These are phyloP conservation scores for Andrena minutula DNA, from an alignment of 2,888 invertebrate genomes.

Conservation along the genomic window DNA sequence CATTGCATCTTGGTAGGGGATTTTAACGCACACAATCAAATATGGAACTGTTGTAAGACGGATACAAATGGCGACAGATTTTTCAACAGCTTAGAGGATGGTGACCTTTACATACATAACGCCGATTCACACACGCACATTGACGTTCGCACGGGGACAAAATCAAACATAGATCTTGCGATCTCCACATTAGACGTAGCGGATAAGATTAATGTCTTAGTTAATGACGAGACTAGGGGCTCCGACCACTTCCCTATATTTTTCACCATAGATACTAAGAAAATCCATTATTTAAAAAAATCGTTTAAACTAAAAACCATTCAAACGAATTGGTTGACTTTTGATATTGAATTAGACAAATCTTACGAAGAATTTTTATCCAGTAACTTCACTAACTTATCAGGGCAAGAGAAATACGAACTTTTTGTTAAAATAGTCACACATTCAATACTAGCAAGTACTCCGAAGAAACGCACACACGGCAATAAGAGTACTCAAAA, in stretches of 20 bases:
- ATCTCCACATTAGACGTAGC: background rate
- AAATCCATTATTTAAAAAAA: background rate
- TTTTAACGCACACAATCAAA: slow-evolving; percentile 8
- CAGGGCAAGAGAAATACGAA: background rate
- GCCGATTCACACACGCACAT: background rate
- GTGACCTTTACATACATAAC: background rate
- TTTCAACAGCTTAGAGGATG: background rate
- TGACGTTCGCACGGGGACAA: background rate
- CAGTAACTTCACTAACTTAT: background rate
- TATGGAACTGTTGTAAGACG: background rate
- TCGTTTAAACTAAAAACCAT: background rate
- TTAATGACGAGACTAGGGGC: background rate
- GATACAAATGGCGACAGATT: background rate
- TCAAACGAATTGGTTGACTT: background rate
- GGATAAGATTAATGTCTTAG: background rate
- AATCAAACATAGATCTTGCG: slow-evolving; percentile 1
- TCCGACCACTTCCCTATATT: background rate
- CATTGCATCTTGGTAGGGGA: background rate
- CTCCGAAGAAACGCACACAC: background rate
- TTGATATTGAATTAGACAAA: background rate
- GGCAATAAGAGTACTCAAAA: background rate
- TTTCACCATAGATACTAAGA: background rate
- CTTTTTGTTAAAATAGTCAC: background rate
- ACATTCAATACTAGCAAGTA: background rate
- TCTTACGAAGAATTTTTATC: background rate